Conservation (phyloP, 2,113 vertebrate species). For the Tragelaphus imberbis region DNA sequence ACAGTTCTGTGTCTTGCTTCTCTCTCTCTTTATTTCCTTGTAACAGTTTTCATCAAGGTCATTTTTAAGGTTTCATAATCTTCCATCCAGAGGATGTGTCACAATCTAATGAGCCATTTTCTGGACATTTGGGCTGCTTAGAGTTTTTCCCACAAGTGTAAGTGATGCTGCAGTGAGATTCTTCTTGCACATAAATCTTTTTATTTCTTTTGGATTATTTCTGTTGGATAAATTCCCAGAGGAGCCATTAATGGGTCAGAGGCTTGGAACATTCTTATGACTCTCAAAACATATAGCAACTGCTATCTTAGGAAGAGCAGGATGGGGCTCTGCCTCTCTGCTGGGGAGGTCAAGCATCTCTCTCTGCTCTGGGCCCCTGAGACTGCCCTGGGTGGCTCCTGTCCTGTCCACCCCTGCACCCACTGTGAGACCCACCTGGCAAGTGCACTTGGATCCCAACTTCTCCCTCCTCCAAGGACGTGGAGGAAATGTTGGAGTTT, state of each 20-base stretch:
- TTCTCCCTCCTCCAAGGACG: background rate
- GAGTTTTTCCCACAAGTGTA: background rate
- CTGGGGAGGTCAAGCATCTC: background rate
- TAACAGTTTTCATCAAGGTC: background rate
- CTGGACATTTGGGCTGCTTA: background rate
- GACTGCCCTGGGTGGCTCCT: background rate
- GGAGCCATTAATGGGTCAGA: slow-evolving; percentile 11
- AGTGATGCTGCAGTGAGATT: background rate
- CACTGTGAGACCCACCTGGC: background rate
- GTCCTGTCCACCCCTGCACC: fast-evolving
- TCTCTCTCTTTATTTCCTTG: background rate
- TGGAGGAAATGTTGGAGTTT: background rate
- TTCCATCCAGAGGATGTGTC: background rate
- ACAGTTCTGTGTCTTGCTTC: background rate
- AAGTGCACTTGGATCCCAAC: background rate
- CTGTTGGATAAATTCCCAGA: background rate
- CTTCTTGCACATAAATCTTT: background rate
- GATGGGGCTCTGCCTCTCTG: background rate
- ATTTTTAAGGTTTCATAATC: background rate
- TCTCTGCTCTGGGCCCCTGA: background rate
- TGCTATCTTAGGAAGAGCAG: background rate
- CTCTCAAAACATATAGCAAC: background rate
- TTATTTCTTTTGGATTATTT: background rate
- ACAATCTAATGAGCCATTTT: fast-evolving
- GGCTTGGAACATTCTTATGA: background rate